These are phyloP conservation scores for Argyrosomus regius DNA, from an alignment of 2,797 vertebrate genomes.

Conservation along the genomic window DNA sequence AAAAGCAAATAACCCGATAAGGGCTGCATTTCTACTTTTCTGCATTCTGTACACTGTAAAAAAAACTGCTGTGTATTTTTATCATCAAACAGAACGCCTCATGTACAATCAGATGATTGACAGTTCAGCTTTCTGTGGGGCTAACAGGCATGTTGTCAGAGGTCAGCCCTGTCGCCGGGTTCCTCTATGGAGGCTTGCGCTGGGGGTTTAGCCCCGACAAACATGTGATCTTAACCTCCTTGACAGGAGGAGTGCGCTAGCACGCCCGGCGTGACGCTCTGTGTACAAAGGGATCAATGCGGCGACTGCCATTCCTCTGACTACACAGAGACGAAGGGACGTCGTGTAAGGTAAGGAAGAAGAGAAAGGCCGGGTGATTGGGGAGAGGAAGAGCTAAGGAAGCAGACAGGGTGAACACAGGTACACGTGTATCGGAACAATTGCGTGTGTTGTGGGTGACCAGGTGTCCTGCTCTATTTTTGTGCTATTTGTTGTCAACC, in stretches of 20 bases:
- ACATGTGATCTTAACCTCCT: conserved; percentile 76
- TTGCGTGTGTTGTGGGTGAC: conserved; percentile 26
- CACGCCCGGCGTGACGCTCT: conserved; percentile 38
- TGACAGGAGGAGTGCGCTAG: conserved; percentile 59
- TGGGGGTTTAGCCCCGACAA: conserved; percentile 54
- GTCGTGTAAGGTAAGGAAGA: conserved; percentile 23
- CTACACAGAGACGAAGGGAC: conserved; percentile 27
- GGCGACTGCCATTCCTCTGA: conserved; percentile 46
- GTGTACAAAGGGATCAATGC: conserved; percentile 64
- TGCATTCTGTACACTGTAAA: conserved; percentile 5
- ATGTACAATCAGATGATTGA: conserved; percentile 51
- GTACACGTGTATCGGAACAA: conserved; percentile 20
- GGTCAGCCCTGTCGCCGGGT: conserved; percentile 59
- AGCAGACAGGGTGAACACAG: conserved; percentile 15
- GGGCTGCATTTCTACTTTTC: neutral
- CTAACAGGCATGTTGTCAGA: conserved; percentile 57
- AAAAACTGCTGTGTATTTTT: conserved; percentile 27
- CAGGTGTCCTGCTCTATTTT: conserved; percentile 45
- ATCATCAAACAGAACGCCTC: conserved; percentile 42
- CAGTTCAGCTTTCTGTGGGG: conserved; percentile 53
- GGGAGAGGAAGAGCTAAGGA: conserved; percentile 10
- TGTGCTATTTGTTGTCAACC: conserved; percentile 1
- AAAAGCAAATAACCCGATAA: neutral
- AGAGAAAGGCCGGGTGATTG: conserved; percentile 1
- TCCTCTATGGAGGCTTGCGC: conserved; percentile 52